A percentile compares a stretch with the other conserved stretches of the same genome.
Evolutionary conservation across 1,140 invertebrate species (phyloP).

Genomic region (Drosophila carrolli): DNA sequence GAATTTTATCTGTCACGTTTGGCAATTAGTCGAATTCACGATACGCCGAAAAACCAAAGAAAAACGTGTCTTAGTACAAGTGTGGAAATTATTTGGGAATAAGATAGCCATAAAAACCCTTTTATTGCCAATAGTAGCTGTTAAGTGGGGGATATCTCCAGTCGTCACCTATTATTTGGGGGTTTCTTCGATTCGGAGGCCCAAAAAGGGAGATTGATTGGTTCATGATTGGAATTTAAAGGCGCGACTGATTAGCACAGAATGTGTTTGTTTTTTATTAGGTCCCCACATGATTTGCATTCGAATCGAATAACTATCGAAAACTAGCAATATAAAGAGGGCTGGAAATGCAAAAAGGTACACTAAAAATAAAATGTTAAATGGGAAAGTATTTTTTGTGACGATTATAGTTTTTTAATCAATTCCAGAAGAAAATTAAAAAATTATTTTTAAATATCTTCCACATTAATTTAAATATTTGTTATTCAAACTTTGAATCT

Average conservation of each 20-base stretch:
- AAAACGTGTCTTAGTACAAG: constrained; percentile 4
- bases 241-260: constrained; percentile 9
- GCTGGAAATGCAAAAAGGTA: constrained; percentile 3
- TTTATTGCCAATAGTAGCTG: neutral
- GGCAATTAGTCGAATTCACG: constrained; percentile 21
- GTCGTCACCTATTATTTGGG: constrained; percentile 2
- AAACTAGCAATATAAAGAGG: constrained; percentile 1
- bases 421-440: no score
- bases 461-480: no score
- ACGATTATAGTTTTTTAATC: no score
- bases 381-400: no score
- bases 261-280: neutral
- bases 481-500: no score
- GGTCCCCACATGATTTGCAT: constrained; percentile 7
- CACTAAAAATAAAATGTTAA: neutral
- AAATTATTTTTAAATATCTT: no score
- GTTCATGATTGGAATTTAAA: constrained; percentile 52
- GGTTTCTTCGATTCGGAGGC: constrained; percentile 1
- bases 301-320: constrained; percentile 9
- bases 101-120: constrained; percentile 14
- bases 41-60: neutral
- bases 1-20: constrained; percentile 38
- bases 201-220: constrained; percentile 26
- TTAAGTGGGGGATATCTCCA: neutral
- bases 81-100: neutral